phyloP scores from a whole-genome alignment of 1,140 invertebrate species.

The Nephila pilipes region DNA sequence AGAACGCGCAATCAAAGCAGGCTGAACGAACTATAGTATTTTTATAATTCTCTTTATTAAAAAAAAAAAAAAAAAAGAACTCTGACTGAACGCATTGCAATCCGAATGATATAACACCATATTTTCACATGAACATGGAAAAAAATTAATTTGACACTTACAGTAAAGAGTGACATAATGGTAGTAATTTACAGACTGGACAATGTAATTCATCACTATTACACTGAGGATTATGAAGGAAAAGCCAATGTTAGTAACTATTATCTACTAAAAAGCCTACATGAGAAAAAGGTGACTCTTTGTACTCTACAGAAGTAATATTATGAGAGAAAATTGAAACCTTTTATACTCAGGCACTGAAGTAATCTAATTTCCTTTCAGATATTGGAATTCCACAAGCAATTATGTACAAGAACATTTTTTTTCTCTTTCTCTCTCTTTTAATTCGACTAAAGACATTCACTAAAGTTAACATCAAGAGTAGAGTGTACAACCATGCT shows the following conservation, averaged over 20 bases:
- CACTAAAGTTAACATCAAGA: slow-evolving; percentile 69
- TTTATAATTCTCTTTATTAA: background rate
- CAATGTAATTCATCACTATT: slow-evolving; percentile 69
- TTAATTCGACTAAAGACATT: slow-evolving; percentile 62
- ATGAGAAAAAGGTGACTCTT: slow-evolving; percentile 57
- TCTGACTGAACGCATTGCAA: background rate
- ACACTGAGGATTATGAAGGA: slow-evolving; percentile 51
- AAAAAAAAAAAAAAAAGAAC: background rate
- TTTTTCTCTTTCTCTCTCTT: slow-evolving; percentile 26
- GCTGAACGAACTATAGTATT: slow-evolving; percentile 1
- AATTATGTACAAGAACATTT: slow-evolving; percentile 28
- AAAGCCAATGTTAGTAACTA: slow-evolving; percentile 71
- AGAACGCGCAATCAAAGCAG: no score
- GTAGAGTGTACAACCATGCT: slow-evolving; percentile 33
- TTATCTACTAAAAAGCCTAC: slow-evolving; percentile 74
- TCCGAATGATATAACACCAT: background rate
- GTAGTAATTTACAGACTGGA: slow-evolving; percentile 53
- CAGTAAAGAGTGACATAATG: slow-evolving; percentile 2
- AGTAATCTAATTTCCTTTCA: slow-evolving; percentile 45
- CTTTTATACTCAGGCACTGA: slow-evolving; percentile 56
- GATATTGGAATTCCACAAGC: slow-evolving; percentile 54
- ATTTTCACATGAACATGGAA: background rate
- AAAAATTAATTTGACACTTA: background rate
- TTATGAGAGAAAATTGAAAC: slow-evolving; percentile 45
- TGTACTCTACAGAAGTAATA: slow-evolving; percentile 15